Percentiles rank a stretch among this genome's conserved stretches.
phyloP scores from a whole-genome alignment of 2,113 vertebrate genomes.

The Lanius collurio region DNA sequence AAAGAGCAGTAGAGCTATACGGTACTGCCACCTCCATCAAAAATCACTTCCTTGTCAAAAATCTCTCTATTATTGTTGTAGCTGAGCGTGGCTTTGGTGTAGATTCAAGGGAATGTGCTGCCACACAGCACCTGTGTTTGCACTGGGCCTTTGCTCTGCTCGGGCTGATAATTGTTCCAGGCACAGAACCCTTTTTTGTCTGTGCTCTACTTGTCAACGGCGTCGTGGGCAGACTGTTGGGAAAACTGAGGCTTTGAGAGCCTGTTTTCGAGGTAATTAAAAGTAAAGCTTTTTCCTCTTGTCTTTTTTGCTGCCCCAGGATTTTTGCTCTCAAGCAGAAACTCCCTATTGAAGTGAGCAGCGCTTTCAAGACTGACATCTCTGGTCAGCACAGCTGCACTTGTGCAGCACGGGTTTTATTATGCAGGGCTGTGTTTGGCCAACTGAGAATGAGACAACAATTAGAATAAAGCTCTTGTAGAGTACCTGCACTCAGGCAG shows the following conservation, averaged over 20 bases:
- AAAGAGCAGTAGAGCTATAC: neutral
- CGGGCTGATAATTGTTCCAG: neutral
- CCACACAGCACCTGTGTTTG: neutral
- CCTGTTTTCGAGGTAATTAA: constrained; percentile 52
- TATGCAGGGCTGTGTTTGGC: neutral
- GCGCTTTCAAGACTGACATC: neutral
- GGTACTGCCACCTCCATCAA: constrained; percentile 17
- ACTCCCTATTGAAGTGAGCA: neutral
- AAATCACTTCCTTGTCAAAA: constrained; percentile 23
- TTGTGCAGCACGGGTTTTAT: neutral
- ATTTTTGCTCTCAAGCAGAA: constrained; percentile 20
- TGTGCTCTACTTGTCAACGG: neutral
- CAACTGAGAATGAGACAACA: neutral
- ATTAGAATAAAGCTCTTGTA: constrained; percentile 18
- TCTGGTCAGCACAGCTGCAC: neutral
- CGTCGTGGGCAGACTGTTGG: neutral
- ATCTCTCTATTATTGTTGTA: neutral
- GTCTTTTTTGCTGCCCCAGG: neutral
- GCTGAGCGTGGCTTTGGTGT: neutral
- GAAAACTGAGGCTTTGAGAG: neutral
- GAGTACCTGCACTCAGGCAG: neutral
- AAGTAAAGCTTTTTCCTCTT: constrained; percentile 49
- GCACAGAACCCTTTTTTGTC: neutral
- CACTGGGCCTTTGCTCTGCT: neutral
- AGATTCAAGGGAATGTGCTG: neutral